Base-by-base conservation (phyloP, 2,888 invertebrate species). In the Alsophila aescularia region DNA sequence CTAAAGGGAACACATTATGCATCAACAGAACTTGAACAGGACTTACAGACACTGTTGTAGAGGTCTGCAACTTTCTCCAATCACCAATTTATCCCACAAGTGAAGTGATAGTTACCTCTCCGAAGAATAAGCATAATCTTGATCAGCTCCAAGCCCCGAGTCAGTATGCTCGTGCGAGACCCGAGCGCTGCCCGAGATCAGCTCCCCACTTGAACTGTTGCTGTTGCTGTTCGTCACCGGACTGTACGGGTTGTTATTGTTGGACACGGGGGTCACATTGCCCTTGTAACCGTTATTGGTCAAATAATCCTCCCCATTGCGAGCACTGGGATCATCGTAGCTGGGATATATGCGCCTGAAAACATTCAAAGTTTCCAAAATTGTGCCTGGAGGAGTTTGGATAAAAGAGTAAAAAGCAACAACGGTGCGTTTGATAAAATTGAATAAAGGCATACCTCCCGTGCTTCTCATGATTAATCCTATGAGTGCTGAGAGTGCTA, bases 111-210 rank as follows among this genome's bases (percentile, higher is more conserved):
- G 49, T 71, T 80, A 94, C 95, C 94, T 93, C 83, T 94, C 94
- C 24, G 94, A 94, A 60, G 94, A 94, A 81, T 95, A 94, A 31
- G 94, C 94, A 77, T 95, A 95, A 70, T 96, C 95, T 79, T 95
- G 95, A 81, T 95, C 95, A 13, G 94, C 95, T 39, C 95, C 95
- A 4, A 96, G 85, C 0, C 96, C 96, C 0, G 96, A 96, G 80
- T 96, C 96, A 0, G 95, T 95, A 72, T 96, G 95, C 70, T 96
- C 95, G 66, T 95, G 95, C 18, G 94, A 95, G 29, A 94, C 94
- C 60, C 94, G 81, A 12, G 93, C 84, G 61, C 91, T 92, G 32
- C 90, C 90, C 10, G 87, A 82, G 58, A 92, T 92, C 51, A 92
- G 79, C 64, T 92, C 92, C 10, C 92, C 92, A 53, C 92, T 92